phyloP scores from a whole-genome alignment of 2,888 invertebrate species.

The Hylaea fasciaria region DNA sequence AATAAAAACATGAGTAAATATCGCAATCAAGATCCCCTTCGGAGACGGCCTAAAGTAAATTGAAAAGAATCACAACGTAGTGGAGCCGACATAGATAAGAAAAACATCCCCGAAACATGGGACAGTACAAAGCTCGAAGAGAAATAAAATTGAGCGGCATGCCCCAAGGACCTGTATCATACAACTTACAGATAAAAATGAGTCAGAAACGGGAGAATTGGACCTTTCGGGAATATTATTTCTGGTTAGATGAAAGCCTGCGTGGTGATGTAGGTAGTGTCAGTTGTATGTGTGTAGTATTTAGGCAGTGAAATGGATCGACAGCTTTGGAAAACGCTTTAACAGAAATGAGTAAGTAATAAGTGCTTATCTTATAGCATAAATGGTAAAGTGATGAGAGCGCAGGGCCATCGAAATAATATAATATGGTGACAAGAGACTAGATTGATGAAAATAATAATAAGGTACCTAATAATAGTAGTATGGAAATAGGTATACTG shows the following conservation, averaged over 20 bases:
- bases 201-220: constrained; percentile 27
- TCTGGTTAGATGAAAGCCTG: constrained; percentile 11
- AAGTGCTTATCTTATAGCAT: too few relatives aligned
- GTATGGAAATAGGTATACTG: too few relatives aligned
- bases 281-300: too few relatives aligned
- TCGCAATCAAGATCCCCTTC: constrained; percentile 30
- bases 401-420: too few relatives aligned
- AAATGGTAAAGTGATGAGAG: too few relatives aligned
- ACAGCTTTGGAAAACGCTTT: too few relatives aligned
- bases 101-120: constrained; percentile 46
- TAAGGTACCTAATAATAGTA: too few relatives aligned
- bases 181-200: constrained; percentile 48
- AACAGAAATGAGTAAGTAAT: too few relatives aligned
- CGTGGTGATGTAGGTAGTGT: too few relatives aligned
- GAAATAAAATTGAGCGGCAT: constrained; percentile 55
- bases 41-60: constrained; percentile 41
- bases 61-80: constrained; percentile 44
- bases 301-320: too few relatives aligned
- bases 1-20: constrained; percentile 1
- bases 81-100: constrained; percentile 40
- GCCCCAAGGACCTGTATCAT: constrained; percentile 45
- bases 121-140: constrained; percentile 45
- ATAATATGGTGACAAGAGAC: too few relatives aligned
- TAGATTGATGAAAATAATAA: too few relatives aligned
- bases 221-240: constrained; percentile 32